A percentile compares a stretch with the other conserved stretches of the same genome.
These are phyloP conservation scores for Erythrocebus patas DNA, from an alignment of 2,113 vertebrate genomes.

Conservation along the genomic window DNA sequence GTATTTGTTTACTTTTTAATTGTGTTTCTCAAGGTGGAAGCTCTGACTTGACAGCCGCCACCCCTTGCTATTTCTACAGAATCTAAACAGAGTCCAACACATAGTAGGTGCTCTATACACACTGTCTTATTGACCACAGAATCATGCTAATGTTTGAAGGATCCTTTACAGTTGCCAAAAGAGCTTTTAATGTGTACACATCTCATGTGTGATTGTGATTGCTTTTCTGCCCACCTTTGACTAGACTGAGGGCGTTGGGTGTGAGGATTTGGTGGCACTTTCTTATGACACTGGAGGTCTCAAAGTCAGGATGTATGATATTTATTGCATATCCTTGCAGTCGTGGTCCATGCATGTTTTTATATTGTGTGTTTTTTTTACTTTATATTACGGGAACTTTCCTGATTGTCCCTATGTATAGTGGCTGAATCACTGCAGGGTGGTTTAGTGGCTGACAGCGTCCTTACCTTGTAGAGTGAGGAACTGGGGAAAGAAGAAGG, in stretches of 20 bases:
- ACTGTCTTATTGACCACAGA: neutral
- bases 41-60: neutral
- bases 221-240: neutral
- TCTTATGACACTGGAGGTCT: neutral
- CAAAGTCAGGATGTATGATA: rapidly evolving
- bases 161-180: neutral
- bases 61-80: rapidly evolving
- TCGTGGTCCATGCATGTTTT: neutral
- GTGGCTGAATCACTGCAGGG: neutral
- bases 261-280: too few relatives aligned
- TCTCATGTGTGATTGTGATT: rapidly evolving
- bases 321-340: rapidly evolving
- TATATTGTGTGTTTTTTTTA: neutral
- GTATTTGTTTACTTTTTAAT: neutral
- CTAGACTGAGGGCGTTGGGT: neutral
- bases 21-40: neutral
- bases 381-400: rapidly evolving
- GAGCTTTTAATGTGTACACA: neutral
- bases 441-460: rapidly evolving
- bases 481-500: neutral
- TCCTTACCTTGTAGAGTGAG: neutral
- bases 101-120: neutral
- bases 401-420: neutral
- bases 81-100: neutral
- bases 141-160: neutral